These are phyloP conservation scores for Arctia plantaginis DNA, from an alignment of 2,888 invertebrate species.

Conservation along the genomic window DNA sequence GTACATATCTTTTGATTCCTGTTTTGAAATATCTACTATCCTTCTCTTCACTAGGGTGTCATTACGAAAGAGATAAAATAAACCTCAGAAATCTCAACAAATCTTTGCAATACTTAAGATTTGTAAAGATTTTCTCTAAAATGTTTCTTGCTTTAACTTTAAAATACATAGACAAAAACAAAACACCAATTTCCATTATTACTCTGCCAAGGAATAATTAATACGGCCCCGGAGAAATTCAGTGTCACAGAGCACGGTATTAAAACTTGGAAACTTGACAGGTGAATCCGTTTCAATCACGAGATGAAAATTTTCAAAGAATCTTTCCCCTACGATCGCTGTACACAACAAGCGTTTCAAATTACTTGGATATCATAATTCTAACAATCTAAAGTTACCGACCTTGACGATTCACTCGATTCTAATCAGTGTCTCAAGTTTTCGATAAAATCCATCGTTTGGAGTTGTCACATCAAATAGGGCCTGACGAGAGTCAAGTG, in stretches of 20 bases:
- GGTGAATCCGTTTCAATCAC: constrained; percentile 21
- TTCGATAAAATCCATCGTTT: constrained; percentile 47
- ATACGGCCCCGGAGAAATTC: neutral
- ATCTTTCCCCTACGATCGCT: constrained; percentile 19
- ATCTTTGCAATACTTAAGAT: neutral
- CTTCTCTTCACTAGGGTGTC: neutral
- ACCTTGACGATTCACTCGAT: constrained; percentile 48
- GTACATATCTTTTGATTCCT: neutral
- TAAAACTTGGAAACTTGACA: constrained; percentile 10
- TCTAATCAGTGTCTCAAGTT: constrained; percentile 47
- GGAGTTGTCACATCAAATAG: constrained; percentile 45
- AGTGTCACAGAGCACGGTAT: constrained; percentile 7
- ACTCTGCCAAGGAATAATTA: neutral
- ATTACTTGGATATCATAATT: constrained; percentile 47
- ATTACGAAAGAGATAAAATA: neutral
- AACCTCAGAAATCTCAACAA: neutral
- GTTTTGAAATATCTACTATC: neutral
- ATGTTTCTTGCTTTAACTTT: too few species aligned
- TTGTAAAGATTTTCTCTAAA: neutral
- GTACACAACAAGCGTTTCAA: constrained; percentile 35
- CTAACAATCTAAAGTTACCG: constrained; percentile 40
- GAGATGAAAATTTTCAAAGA: constrained; percentile 18
- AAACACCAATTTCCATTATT: neutral
- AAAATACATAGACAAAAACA: neutral
- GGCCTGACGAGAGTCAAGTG: constrained; percentile 43